A percentile compares a stretch with the other conserved stretches of the same genome.
Conservation (phyloP, 2,113 vertebrate species). For the Pachyramphus minor region DNA sequence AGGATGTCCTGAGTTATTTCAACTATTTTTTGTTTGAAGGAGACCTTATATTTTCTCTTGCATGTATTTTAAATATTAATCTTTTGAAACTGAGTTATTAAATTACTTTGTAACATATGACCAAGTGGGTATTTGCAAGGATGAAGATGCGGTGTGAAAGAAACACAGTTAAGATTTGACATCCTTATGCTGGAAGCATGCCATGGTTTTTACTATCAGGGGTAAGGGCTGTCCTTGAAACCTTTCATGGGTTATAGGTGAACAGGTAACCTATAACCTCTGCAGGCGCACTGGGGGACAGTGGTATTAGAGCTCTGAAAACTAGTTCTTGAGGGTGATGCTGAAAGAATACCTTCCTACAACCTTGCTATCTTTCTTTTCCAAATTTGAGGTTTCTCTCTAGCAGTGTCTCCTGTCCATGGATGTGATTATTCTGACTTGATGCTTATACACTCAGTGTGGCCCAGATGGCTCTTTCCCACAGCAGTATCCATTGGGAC, state of each 20-base stretch:
- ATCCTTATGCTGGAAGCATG: background rate
- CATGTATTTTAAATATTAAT: slow-evolving; percentile 35
- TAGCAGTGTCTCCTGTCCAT: background rate
- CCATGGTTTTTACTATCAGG: background rate
- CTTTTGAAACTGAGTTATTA: background rate
- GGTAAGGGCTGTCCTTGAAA: background rate
- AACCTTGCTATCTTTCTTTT: background rate
- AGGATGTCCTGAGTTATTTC: slow-evolving; percentile 15
- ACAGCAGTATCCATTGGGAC: background rate
- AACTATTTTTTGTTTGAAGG: slow-evolving; percentile 11
- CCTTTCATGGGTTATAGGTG: background rate
- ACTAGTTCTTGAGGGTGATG: background rate
- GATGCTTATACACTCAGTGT: rapidly evolving
- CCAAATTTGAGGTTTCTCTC: background rate
- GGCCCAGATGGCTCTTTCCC: background rate
- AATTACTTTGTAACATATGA: background rate
- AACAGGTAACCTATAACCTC: background rate
- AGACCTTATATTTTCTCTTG: slow-evolving; percentile 11
- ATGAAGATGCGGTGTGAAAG: background rate
- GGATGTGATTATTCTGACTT: background rate
- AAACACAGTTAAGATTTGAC: background rate
- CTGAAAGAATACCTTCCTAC: background rate
- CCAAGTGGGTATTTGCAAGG: background rate
- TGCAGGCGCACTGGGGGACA: background rate
- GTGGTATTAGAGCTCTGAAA: background rate